These are phyloP conservation scores for Sparidentex hasta DNA, from an alignment of 2,797 vertebrate species.

Conservation along the genomic window DNA sequence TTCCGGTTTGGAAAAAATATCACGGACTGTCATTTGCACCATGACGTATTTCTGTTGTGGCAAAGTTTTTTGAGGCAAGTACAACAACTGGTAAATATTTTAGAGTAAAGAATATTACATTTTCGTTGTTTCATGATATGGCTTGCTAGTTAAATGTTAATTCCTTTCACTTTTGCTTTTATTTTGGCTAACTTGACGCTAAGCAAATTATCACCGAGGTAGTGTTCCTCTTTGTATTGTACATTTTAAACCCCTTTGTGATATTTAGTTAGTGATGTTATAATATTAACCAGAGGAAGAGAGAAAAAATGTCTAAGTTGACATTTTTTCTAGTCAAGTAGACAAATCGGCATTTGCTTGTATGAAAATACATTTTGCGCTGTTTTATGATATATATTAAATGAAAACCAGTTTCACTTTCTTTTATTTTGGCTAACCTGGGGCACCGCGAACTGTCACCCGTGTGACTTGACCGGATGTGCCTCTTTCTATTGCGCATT, in stretches of 20 bases:
- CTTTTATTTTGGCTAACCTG: not conserved
- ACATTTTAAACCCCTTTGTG: not conserved
- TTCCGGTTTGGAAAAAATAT: not conserved
- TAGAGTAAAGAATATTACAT: too few relatives aligned
- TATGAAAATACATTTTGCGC: too few relatives aligned
- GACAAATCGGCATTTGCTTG: too few relatives aligned
- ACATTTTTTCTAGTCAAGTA: not conserved
- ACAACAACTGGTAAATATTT: too few relatives aligned
- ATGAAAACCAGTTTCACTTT: not conserved
- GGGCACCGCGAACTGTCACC: not conserved
- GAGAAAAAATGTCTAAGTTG: too few relatives aligned
- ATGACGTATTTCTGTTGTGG: too few relatives aligned
- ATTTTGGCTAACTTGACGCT: not conserved
- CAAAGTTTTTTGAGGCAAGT: too few relatives aligned
- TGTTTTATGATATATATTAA: not conserved
- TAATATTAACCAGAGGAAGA: too few relatives aligned
- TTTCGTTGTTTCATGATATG: not conserved
- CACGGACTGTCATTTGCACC: too few relatives aligned
- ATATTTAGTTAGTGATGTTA: too few relatives aligned
- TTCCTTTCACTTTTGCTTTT: not conserved
- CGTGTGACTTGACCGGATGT: not conserved
- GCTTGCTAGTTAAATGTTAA: not conserved
- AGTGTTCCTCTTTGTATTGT: not conserved
- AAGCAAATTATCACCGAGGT: accelerated
- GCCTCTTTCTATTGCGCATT: not conserved